These are phyloP conservation scores for Ammospiza caudacuta DNA, from an alignment of 2,113 vertebrate species.

Conservation along the genomic window DNA sequence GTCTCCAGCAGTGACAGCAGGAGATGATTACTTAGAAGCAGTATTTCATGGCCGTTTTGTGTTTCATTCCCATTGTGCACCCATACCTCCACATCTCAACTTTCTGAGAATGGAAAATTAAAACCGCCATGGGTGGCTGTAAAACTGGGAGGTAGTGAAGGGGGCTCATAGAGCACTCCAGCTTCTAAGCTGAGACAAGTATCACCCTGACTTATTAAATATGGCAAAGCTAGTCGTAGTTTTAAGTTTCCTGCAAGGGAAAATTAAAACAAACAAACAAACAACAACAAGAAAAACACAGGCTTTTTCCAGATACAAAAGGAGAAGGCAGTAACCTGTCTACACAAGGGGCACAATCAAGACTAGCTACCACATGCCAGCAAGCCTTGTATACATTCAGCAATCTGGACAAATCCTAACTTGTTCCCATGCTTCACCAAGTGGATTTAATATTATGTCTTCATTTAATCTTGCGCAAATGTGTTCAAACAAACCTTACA, in stretches of 20 bases:
- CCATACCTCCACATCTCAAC: neutral
- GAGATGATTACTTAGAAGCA: neutral
- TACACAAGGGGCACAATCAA: neutral
- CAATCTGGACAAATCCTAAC: slow-evolving; percentile 18
- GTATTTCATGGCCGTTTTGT: neutral
- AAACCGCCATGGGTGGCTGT: neutral
- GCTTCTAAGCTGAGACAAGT: neutral
- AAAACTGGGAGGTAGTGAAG: fast-evolving
- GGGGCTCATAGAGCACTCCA: neutral
- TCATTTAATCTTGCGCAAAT: slow-evolving; percentile 14
- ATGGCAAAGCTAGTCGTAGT: neutral
- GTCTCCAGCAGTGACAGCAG: neutral
- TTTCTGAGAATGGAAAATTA: neutral
- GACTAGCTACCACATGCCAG: slow-evolving; percentile 36
- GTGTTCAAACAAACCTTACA: neutral
- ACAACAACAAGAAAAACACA: neutral
- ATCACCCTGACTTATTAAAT: neutral
- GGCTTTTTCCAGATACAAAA: neutral
- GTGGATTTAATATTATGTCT: neutral
- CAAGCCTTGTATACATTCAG: neutral
- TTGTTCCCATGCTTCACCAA: neutral
- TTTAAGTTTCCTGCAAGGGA: neutral
- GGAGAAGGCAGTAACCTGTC: neutral
- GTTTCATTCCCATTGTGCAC: neutral
- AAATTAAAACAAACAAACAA: neutral